Evolutionary conservation across 2,797 vertebrate genomes (phyloP), one percentile per base, ranked within the genome.

Genomic region (Picus viridis): DNA sequence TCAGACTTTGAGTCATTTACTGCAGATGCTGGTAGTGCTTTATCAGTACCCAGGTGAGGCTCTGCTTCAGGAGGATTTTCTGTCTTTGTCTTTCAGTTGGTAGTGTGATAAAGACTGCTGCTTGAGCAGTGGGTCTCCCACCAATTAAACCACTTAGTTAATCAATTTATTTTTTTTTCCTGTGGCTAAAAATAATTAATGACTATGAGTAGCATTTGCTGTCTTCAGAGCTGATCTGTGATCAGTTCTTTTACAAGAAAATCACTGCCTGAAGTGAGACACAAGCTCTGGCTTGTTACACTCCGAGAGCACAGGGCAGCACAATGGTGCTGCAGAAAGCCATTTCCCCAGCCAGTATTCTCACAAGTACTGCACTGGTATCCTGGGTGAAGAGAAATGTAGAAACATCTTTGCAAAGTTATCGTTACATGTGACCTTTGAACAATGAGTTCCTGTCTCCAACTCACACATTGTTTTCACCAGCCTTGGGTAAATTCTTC

Each of bases 1-100:
- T 94, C 90, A 96, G 74, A 79, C 2, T 10, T 77, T 8, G 63
- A 80, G 85, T 65, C 59, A 49, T 75, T 86, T 91, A 29, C 43
- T 64, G 69, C 83, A 87, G 83, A 84, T 70, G 80, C 59, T 95
- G 76, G 83, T 70, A 58, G 63, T 30, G 26, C 58, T 76, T 62
- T 92, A 14, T 70, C 32, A 59, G 72, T 68, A 83, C 26, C 39
- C 65, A 63, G n/a, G 57, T 43, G 62, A 65, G 54, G 12, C 43
- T 68, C 53, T 89, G 82, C 82, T 88, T 75, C 34, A 26, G 68
- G 71, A 56, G 47, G 24, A 59, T 75, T 74, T 81, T 92, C 69
- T 78, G 92, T 68, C 61, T 83, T 47, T 57, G 34, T 85, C 65
- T 62, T 80, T 80, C 70, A 86, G 86, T 83, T 89, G 53, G 32